Conservation (phyloP, 1,140 invertebrate genomes). For the Zaprionus ghesquierei region DNA sequence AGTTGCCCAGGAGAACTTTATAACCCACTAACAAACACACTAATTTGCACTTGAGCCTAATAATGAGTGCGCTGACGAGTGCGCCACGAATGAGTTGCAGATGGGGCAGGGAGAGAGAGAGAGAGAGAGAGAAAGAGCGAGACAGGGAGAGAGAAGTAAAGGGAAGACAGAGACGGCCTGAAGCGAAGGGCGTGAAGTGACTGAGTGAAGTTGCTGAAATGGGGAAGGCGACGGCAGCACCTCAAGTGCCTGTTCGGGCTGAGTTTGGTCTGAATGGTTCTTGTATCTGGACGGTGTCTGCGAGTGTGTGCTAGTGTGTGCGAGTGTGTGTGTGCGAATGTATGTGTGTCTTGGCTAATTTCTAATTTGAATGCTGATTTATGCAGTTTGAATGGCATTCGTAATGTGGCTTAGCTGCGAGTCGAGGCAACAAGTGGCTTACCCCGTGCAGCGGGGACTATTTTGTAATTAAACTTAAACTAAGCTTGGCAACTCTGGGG, state of each 20-base stretch:
- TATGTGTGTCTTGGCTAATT: slow-evolving; percentile 63
- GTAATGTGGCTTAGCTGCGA: slow-evolving; percentile 22
- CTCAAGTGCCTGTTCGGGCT: slow-evolving; percentile 50
- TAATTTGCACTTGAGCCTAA: slow-evolving; percentile 81
- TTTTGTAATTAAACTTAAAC: slow-evolving; percentile 30
- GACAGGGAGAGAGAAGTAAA: background rate
- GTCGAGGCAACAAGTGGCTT: slow-evolving; percentile 31
- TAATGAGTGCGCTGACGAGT: slow-evolving; percentile 79
- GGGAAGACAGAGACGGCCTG: background rate
- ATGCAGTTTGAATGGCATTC: slow-evolving; percentile 68
- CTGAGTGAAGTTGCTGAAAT: background rate
- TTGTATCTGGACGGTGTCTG: slow-evolving; percentile 42
- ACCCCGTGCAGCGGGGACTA: background rate
- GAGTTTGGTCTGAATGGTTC: slow-evolving; percentile 31
- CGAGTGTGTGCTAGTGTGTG: background rate
- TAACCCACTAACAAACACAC: slow-evolving; percentile 80
- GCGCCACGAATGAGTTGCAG: slow-evolving; percentile 46
- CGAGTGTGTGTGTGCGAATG: slow-evolving; percentile 15
- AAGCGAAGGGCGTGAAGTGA: background rate
- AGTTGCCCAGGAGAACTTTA: slow-evolving; percentile 57
- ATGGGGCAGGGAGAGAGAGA: background rate
- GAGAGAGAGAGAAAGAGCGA: background rate
- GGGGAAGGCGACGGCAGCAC: background rate
- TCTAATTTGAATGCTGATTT: slow-evolving; percentile 81
- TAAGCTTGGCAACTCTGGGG: background rate